Conservation (phyloP, 2,113 vertebrate genomes). For the Pachypanchax playfairii region DNA sequence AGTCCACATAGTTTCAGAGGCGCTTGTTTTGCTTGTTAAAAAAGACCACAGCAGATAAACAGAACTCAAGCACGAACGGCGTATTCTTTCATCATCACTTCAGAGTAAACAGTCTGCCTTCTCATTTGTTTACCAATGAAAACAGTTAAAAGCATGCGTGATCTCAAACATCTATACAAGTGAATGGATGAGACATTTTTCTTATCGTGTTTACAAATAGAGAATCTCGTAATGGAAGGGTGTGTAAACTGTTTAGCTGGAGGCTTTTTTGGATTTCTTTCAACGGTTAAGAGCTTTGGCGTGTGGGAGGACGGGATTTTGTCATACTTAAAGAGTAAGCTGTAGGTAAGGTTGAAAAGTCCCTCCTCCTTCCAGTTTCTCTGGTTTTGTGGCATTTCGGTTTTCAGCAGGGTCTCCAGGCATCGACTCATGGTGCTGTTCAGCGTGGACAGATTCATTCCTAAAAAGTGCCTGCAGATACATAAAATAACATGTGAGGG, state of each 20-base stretch:
- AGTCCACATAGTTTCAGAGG: constrained; percentile 3
- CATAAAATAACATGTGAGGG: constrained; percentile 1
- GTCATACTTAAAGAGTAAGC: constrained; percentile 84
- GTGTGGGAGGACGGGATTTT: not conserved
- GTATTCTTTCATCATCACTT: too few species aligned
- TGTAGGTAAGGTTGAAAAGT: constrained; percentile 83
- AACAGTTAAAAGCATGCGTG: not conserved
- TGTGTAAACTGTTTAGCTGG: constrained; percentile 63
- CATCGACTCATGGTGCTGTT: constrained; percentile 76
- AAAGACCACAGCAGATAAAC: too few species aligned
- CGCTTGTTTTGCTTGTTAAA: not conserved
- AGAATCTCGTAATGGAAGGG: not conserved
- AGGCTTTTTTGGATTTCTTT: constrained; percentile 1
- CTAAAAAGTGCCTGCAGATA: constrained; percentile 80
- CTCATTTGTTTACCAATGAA: not conserved
- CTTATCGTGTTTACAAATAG: constrained; percentile 57
- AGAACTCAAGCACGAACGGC: too few species aligned
- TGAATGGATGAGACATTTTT: constrained; percentile 12
- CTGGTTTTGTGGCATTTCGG: constrained; percentile 49
- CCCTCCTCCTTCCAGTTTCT: constrained; percentile 81
- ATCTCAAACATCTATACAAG: not conserved
- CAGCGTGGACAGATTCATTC: constrained; percentile 73
- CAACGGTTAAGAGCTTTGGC: constrained; percentile 6
- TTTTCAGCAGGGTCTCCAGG: constrained; percentile 76
- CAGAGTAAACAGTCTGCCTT: constrained; percentile 3